These are phyloP conservation scores for Drosophila robusta DNA, from an alignment of 2,888 invertebrate genomes.

Conservation along the genomic window DNA sequence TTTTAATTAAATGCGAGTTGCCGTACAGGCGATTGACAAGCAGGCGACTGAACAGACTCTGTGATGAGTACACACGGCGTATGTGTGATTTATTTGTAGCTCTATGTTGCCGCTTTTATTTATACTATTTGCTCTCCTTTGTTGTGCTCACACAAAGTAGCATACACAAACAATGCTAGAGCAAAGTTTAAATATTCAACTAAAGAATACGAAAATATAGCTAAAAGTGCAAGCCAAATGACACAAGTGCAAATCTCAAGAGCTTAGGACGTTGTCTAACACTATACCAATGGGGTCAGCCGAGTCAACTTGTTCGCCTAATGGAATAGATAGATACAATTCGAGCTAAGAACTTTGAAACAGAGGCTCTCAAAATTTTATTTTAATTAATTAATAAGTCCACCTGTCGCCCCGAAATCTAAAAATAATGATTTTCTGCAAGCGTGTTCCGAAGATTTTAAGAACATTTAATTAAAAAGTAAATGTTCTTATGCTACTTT, in stretches of 20 bases:
- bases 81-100: conserved; percentile 28
- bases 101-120: background rate
- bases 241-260: background rate
- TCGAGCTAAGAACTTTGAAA: no score
- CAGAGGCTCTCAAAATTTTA: no score
- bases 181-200: conserved; percentile 19
- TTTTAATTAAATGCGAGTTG: conserved; percentile 64
- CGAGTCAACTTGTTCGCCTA: background rate
- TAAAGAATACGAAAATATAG: background rate
- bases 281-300: background rate
- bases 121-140: conserved; percentile 10
- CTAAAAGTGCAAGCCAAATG: conserved; percentile 5
- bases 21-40: conserved; percentile 54
- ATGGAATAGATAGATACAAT: no score
- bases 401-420: no score
- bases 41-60: conserved; percentile 13
- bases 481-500: no score
- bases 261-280: background rate
- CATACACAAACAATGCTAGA: background rate
- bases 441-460: no score
- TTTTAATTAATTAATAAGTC: no score
- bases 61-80: conserved; percentile 2
- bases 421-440: no score
- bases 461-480: no score
- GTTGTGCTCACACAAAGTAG: background rate